These are phyloP conservation scores for Tigriopus japonicus DNA, from an alignment of 1,140 invertebrate genomes.

Conservation along the genomic window DNA sequence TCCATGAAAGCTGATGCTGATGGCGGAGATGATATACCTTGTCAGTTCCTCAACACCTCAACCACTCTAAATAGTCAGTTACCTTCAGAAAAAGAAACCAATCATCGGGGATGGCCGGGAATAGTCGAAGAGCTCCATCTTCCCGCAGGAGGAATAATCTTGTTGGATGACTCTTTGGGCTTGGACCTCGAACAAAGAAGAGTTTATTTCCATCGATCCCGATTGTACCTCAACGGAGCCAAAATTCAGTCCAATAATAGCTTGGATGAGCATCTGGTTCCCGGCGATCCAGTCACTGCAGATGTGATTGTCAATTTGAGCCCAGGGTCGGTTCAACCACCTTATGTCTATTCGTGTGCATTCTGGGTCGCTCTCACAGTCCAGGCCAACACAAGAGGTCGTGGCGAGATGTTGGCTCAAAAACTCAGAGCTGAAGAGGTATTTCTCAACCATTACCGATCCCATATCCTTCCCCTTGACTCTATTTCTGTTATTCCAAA, in stretches of 20 bases:
- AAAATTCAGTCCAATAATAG: neutral
- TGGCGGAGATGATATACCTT: neutral
- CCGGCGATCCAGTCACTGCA: neutral
- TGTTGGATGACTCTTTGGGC: neutral
- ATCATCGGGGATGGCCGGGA: neutral
- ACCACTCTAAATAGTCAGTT: neutral
- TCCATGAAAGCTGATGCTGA: neutral
- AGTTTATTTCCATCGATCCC: constrained; percentile 2
- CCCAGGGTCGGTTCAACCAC: too few species aligned
- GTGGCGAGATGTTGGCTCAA: neutral
- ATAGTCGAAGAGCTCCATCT: constrained; percentile 6
- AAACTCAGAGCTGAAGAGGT: neutral
- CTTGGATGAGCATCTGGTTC: neutral
- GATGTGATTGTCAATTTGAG: constrained; percentile 2
- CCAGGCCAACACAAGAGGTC: neutral
- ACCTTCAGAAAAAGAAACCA: neutral
- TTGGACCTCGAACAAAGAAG: neutral
- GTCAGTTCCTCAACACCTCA: neutral
- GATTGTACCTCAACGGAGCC: constrained; percentile 3
- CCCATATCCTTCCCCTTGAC: neutral
- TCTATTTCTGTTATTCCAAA: neutral
- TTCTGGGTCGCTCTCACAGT: constrained; percentile 1
- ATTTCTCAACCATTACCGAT: neutral
- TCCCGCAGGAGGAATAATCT: neutral
- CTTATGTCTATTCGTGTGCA: neutral